These are phyloP conservation scores for Chrysochloris asiatica DNA, from an alignment of 2,113 vertebrate genomes.

Conservation along the genomic window DNA sequence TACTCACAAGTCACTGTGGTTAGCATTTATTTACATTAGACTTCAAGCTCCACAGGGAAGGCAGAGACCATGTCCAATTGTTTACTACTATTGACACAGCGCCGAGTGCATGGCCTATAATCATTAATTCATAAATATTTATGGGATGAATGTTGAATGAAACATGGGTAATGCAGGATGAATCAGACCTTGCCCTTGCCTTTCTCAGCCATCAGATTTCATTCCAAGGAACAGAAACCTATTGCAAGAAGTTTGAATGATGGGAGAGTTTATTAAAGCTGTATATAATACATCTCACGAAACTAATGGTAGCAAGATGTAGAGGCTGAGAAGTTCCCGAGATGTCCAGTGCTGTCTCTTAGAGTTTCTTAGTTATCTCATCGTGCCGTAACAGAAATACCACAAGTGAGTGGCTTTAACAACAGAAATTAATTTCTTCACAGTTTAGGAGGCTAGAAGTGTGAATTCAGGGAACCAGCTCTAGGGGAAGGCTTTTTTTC, in stretches of 20 bases:
- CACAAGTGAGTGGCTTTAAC: neutral
- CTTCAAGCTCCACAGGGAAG: neutral
- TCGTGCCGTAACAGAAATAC: neutral
- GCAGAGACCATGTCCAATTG: neutral
- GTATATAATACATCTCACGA: neutral
- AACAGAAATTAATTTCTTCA: neutral
- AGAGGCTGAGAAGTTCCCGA: neutral
- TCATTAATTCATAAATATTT: slow-evolving; percentile 42
- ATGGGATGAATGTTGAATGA: slow-evolving; percentile 18
- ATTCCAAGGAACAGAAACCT: slow-evolving; percentile 36
- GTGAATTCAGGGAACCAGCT: neutral
- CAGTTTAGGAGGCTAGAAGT: neutral
- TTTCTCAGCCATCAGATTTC: slow-evolving; percentile 35
- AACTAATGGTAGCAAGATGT: neutral
- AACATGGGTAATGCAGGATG: neutral
- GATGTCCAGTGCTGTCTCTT: neutral
- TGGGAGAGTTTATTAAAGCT: neutral
- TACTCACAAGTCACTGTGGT: neutral
- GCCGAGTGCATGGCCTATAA: neutral
- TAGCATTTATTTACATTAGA: neutral
- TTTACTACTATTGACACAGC: neutral
- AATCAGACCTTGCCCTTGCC: neutral
- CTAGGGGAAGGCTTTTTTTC: neutral
- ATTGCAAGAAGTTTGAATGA: neutral
- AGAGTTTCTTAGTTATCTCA: neutral